Evolutionary conservation across 2,888 invertebrate species (phyloP).

Genomic region (Napeogenes inachia): DNA sequence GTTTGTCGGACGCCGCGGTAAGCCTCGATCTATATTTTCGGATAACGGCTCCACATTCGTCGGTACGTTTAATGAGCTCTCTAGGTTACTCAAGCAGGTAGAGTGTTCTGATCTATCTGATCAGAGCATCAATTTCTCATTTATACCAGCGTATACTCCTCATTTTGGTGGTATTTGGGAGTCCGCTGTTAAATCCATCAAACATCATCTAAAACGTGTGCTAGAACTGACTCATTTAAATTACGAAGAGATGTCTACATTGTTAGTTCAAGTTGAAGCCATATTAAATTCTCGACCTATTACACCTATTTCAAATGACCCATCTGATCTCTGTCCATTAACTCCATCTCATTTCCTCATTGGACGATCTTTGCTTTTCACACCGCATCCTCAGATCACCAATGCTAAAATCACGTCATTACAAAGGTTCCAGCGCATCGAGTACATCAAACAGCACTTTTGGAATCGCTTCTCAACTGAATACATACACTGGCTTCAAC

Average conservation of each 20-base stretch:
- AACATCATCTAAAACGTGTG: constrained; percentile 24
- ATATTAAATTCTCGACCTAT: constrained; percentile 12
- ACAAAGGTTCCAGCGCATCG: no score
- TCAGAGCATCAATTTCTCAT: constrained; percentile 18
- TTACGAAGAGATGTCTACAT: constrained; percentile 30
- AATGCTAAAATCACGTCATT: no score
- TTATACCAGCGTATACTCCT: constrained; percentile 28
- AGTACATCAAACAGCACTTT: no score
- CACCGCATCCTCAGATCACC: neutral
- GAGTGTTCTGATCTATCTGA: neutral
- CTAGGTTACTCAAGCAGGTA: constrained; percentile 13
- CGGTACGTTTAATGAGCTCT: neutral
- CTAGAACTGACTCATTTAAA: constrained; percentile 20
- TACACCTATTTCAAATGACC: constrained; percentile 14
- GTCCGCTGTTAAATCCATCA: constrained; percentile 29
- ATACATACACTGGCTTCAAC: no score
- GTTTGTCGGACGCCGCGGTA: constrained; percentile 25
- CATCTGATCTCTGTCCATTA: constrained; percentile 12
- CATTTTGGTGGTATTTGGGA: constrained; percentile 32
- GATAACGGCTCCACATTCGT: constrained; percentile 8
- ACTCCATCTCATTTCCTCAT: constrained; percentile 23
- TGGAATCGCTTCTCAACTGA: no score
- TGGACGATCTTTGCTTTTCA: constrained; percentile 16
- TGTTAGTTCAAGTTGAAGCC: constrained; percentile 16
- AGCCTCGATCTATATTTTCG: constrained; percentile 3